Evolutionary conservation across 2,797 vertebrate genomes (phyloP), one percentile per base, ranked within the genome.

Genomic region (Channa striata): DNA sequence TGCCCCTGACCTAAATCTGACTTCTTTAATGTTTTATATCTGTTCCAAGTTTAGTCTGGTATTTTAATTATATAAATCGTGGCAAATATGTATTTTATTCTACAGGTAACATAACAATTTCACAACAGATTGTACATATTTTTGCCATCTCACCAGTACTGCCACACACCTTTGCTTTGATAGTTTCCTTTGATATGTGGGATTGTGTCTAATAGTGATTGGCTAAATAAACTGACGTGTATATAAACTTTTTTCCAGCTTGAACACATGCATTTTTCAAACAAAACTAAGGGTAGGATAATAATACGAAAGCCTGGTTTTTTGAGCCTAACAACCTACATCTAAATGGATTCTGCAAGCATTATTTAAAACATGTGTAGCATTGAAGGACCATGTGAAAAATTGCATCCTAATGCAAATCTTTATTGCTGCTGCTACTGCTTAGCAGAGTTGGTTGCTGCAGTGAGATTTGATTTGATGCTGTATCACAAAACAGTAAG

Each of bases 391-490:
- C 47, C 43, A 20, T 47, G 44, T 39, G 16, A n/a, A 46, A 11
- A 33, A 34, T 21, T 37, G 2, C 12, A 11, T 2, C 19, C 36
- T 37, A 10, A 44, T 19, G 8, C 17, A 37, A 1, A 8, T 25
- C 8, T 12, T 10, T 16, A 33, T 21, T 17, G 10, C n/a, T 30
- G 39, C 8, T n/a, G n/a, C n/a, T n/a, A 14, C 40, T 1, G 1
- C 10, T 21, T 1, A 25, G 3, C n/a, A n/a, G 19, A 19, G 4
- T 6, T 10, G 30, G 2, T 40, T 58, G 25, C 46, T 61, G 49
- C 14, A 17, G 40, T 19, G 42, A 51, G 17, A 71, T 64, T 64
- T 56, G 17, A 71, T 64, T 64, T 52, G 36, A 62, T 57, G 20
- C n/a, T 36, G 25, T 30, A 0, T 67, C 51, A 21, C 34, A 30